Base-by-base conservation (phyloP, 1,140 invertebrate species). In the Lucilia cuprina region DNA sequence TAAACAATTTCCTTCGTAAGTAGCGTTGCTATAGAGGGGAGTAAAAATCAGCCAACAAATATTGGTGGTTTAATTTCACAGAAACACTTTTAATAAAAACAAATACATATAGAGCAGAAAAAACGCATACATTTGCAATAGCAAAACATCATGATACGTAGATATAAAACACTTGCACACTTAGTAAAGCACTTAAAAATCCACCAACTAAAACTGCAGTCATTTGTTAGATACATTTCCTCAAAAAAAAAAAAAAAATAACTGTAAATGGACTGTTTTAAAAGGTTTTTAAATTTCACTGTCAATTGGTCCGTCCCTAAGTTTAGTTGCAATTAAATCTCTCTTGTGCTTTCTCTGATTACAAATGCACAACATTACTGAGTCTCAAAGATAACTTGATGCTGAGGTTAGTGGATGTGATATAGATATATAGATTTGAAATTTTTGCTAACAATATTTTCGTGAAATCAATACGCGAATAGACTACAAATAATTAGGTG, bases 251-350 rank as follows among this genome's bases (percentile, higher is more conserved):
- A 65, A 65, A 30, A 30, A 30, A 60, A 14, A n/a, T 1, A 60
- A 60, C 14, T 60, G 5, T 0, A 60, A 70, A 70, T 70, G 65
- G 19, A 70, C 17, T 70, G 65, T 70, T 25, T 70, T 70, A 70
- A 70, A 70, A 70, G 65, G 65, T n/a, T 70, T 70, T 70, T 70
- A 70, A 70, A 70, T 70, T 21, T 70, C 65, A 25, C 65, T n/a
- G 12, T 70, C 65, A 70, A 21, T 19, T 21, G 5, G 19, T 21
- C 4, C n/a, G 10, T 21, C 65, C n/a, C 13, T 60, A 60, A 25
- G 19, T 70, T 70, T 2, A 12, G 65, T n/a, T 70, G 9, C 21
- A 70, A n/a, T n/a, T 60, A 60, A n/a, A n/a, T 7, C 55, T 30
- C n/a, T 3, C n/a, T 0, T 25, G 65, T n/a, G 9, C 65, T 70